Evolutionary conservation across 2,797 vertebrate genomes (phyloP).

Genomic region (Agapornis canus): DNA sequence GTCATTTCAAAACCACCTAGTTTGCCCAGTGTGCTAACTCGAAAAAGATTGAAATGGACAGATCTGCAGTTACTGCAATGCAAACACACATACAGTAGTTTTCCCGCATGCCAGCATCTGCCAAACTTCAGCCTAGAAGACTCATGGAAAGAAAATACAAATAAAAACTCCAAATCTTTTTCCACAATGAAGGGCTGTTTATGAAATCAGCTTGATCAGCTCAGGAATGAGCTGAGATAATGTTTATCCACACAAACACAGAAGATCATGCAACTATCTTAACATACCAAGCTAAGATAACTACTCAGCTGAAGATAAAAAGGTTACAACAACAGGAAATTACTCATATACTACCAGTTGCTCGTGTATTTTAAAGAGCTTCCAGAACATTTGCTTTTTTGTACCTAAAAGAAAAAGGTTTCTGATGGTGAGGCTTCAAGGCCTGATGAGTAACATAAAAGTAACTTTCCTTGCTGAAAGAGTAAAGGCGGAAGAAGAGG

Average conservation of each 20-base stretch:
- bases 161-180: neutral
- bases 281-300: neutral
- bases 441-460: conserved; percentile 69
- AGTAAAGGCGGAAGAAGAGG: conserved; percentile 65
- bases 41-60: conserved; percentile 46
- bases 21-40: conserved; percentile 53
- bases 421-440: neutral
- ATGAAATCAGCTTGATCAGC: conserved; percentile 27
- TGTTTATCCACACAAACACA: conserved; percentile 27
- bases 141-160: neutral
- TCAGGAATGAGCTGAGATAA: conserved; percentile 26
- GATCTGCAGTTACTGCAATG: conserved; percentile 24
- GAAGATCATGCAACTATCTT: neutral
- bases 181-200: conserved; percentile 13
- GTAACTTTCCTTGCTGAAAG: conserved; percentile 69
- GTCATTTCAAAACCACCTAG: conserved; percentile 52
- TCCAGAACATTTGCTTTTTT: conserved; percentile 65
- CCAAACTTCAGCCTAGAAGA: neutral
- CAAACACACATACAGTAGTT: conserved; percentile 37
- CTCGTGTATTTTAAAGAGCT: conserved; percentile 71
- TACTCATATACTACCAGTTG: conserved; percentile 61
- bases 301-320: neutral
- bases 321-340: conserved; percentile 66
- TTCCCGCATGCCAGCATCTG: neutral
- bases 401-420: conserved; percentile 41